Evolutionary conservation across 1,140 invertebrate species (phyloP).

Genomic region (Thaumatotibia leucotreta): DNA sequence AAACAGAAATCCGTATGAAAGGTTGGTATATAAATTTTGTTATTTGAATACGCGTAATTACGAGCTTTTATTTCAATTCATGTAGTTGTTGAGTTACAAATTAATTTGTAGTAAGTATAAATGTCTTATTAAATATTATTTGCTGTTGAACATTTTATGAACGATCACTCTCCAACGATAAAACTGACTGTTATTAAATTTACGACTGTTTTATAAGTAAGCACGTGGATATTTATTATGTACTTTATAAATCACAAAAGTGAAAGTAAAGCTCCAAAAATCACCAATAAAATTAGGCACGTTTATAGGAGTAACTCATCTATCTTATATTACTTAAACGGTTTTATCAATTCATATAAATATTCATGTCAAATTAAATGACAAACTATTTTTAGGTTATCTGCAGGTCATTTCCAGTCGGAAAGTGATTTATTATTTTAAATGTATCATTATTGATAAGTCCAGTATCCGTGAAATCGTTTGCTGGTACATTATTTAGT

Average conservation of each 20-base stretch:
- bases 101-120: neutral
- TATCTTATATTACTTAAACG: constrained; percentile 46
- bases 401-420: neutral
- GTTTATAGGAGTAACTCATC: constrained; percentile 39
- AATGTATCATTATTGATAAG: neutral
- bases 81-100: neutral
- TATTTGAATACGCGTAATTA: neutral
- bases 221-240: neutral
- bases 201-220: neutral
- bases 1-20: too few species aligned
- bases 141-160: neutral
- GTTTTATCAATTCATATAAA: constrained; percentile 20
- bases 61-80: neutral
- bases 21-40: neutral
- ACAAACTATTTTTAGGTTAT: constrained; percentile 12
- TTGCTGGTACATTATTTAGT: neutral
- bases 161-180: neutral
- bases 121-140: neutral
- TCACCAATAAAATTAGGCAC: constrained; percentile 49
- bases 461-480: neutral
- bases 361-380: constrained; percentile 13
- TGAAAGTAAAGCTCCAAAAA: constrained; percentile 24
- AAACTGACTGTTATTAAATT: neutral
- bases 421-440: neutral
- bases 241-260: neutral